Conservation (phyloP, 2,797 vertebrate species). For the Aeoliscus strigatus region DNA sequence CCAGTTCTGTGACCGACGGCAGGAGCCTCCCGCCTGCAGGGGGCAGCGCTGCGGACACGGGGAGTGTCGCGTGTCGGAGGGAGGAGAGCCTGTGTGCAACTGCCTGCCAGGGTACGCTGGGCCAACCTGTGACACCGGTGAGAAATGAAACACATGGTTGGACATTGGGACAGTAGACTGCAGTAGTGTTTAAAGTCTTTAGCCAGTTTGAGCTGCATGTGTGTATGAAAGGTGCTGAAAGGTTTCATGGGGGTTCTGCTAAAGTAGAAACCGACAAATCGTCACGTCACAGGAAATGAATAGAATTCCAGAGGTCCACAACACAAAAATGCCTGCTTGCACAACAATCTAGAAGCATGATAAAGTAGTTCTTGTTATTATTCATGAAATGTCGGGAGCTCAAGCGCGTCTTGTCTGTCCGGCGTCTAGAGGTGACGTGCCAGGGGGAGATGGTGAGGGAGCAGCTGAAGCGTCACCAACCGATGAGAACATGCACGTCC, state of each 20-base stretch:
- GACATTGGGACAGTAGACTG: too few relatives aligned
- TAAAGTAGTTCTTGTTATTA: too few relatives aligned
- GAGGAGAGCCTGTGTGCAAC: conserved; percentile 80
- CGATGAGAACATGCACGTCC: conserved; percentile 80
- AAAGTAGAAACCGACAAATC: too few relatives aligned
- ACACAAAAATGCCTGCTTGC: too few relatives aligned
- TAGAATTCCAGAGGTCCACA: too few relatives aligned
- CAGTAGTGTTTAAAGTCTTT: background rate
- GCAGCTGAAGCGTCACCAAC: conserved; percentile 85
- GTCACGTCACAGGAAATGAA: too few relatives aligned
- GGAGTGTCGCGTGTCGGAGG: conserved; percentile 82
- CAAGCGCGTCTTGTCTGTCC: too few relatives aligned
- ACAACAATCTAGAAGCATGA: too few relatives aligned
- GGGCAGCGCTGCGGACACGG: conserved; percentile 83
- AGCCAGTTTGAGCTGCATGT: too few relatives aligned
- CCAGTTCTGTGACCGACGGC: conserved; percentile 81
- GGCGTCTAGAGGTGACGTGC: conserved; percentile 79
- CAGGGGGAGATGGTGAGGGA: conserved; percentile 87
- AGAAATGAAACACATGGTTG: conserved; percentile 2
- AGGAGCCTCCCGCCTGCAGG: conserved; percentile 81
- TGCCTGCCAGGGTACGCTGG: conserved; percentile 84
- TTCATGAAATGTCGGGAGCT: too few relatives aligned
- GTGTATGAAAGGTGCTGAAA: too few relatives aligned
- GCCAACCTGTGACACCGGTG: conserved; percentile 85
- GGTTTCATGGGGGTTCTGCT: too few relatives aligned